Percentiles rank a stretch among this genome's conserved stretches.
phyloP scores from a whole-genome alignment of 2,113 vertebrate genomes.

The Mastomys coucha region DNA sequence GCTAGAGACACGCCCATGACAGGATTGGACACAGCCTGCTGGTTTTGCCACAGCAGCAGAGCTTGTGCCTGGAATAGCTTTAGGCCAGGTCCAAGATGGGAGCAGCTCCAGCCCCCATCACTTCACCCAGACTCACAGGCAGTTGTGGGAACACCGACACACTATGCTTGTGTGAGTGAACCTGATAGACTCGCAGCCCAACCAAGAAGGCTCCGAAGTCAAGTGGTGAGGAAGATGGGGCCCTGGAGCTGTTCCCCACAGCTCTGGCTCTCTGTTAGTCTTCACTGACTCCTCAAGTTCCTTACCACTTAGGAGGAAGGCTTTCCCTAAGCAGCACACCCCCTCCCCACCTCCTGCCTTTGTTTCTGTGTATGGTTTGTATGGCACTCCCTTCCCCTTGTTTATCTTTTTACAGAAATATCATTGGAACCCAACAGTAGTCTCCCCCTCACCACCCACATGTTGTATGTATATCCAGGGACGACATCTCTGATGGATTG shows the following conservation, averaged over 20 bases:
- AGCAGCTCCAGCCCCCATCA: fast-evolving
- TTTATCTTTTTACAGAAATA: not conserved
- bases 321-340: not conserved
- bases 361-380: not conserved
- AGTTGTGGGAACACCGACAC: fast-evolving
- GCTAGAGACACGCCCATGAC: fast-evolving
- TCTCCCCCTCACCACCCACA: not conserved
- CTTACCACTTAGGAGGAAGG: not conserved
- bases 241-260: not conserved
- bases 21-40: no score
- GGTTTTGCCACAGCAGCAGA: not conserved
- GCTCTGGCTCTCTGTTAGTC: not conserved
- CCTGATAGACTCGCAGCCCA: not conserved
- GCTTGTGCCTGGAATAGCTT: not conserved
- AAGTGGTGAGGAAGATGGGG: fast-evolving
- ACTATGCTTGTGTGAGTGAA: not conserved
- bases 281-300: not conserved
- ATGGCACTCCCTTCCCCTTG: not conserved
- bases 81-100: slow-evolving; percentile 48
- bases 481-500: not conserved
- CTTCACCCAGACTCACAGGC: fast-evolving
- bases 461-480: not conserved
- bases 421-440: not conserved
- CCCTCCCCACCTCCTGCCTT: not conserved
- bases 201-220: fast-evolving